Conservation (phyloP, 2,888 invertebrate species). For the Aphodius sticticus region DNA sequence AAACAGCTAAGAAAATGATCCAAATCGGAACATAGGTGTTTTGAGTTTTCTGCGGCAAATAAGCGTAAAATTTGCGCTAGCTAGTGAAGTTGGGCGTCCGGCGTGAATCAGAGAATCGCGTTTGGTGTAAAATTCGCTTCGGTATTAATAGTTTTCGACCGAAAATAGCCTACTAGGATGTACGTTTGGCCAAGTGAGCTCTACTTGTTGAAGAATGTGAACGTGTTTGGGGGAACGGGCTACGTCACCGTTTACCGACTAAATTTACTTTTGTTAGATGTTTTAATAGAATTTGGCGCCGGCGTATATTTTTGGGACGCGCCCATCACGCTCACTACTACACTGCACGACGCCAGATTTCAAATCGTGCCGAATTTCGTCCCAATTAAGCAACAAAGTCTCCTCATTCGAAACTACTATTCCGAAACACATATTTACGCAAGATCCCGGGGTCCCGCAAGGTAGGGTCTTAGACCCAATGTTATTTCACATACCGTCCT, state of each 20-base stretch:
- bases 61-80: too few relatives aligned
- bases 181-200: constrained; percentile 19
- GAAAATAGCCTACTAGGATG: constrained; percentile 18
- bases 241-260: constrained; percentile 10
- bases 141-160: constrained; percentile 21
- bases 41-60: too few relatives aligned
- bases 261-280: constrained; percentile 27
- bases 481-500: too few relatives aligned
- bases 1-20: too few relatives aligned
- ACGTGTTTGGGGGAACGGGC: neutral
- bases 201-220: constrained; percentile 19
- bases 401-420: too few relatives aligned
- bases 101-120: neutral
- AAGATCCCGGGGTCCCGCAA: too few relatives aligned
- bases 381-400: constrained; percentile 15
- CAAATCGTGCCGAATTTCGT: neutral
- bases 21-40: too few relatives aligned
- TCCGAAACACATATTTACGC: too few relatives aligned
- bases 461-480: too few relatives aligned
- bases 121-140: neutral
- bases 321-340: neutral
- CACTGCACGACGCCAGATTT: neutral
- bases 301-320: neutral
- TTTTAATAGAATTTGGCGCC: constrained; percentile 26
- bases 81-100: too few relatives aligned